A percentile compares a stretch with the other conserved stretches of the same genome.
These are phyloP conservation scores for Pluvialis apricaria DNA, from an alignment of 2,113 vertebrate genomes.

Conservation along the genomic window DNA sequence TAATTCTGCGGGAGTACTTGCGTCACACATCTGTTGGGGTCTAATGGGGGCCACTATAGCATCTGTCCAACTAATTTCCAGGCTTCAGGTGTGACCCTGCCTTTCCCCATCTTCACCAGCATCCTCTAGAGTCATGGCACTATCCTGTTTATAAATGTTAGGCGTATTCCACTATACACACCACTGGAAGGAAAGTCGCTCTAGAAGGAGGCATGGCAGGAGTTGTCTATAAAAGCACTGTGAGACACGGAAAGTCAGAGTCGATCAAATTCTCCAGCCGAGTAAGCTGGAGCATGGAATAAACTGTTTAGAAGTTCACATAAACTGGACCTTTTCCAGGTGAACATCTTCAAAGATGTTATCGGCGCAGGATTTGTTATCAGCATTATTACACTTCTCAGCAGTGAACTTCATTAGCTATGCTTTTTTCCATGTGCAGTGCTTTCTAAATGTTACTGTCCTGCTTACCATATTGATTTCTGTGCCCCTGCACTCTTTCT, in stretches of 20 bases:
- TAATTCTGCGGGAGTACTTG: not conserved
- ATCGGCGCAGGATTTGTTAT: not conserved
- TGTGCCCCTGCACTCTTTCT: conserved; percentile 57
- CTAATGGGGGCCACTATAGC: too few species aligned
- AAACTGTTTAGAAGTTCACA: not conserved
- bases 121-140: accelerated
- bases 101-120: not conserved
- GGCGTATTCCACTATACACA: not conserved
- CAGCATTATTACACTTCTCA: not conserved
- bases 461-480: conserved; percentile 57
- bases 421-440: not conserved
- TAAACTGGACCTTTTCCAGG: not conserved
- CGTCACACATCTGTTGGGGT: too few species aligned
- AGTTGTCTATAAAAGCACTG: not conserved
- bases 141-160: not conserved
- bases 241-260: not conserved
- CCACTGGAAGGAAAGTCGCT: not conserved
- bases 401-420: not conserved
- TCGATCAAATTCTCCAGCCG: not conserved
- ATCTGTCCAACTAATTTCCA: not conserved
- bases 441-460: conserved; percentile 10
- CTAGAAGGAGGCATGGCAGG: not conserved
- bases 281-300: not conserved
- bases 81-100: not conserved
- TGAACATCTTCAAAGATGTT: not conserved